Conservation (phyloP, 2,888 invertebrate genomes). For the Idaea biselata region DNA sequence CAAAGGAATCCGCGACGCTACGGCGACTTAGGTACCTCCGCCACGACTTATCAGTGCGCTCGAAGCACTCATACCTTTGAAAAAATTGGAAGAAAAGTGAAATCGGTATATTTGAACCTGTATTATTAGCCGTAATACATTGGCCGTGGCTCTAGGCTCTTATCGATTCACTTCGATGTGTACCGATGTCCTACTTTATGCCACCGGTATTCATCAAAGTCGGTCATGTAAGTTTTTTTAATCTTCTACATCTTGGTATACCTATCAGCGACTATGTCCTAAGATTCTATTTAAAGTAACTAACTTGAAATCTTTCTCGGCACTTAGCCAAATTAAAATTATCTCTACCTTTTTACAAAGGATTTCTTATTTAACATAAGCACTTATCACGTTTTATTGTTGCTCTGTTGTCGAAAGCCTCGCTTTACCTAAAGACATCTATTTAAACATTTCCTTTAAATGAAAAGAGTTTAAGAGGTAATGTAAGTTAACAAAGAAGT, state of each 20-base stretch:
- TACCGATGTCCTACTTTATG: constrained; percentile 28
- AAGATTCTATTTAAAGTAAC: not conserved
- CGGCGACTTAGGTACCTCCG: not conserved
- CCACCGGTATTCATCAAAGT: constrained; percentile 31
- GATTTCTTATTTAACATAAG: not conserved
- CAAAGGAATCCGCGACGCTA: too few relatives aligned
- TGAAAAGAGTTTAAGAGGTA: not conserved
- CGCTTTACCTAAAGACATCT: not conserved
- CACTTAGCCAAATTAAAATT: not conserved
- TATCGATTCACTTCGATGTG: constrained; percentile 31
- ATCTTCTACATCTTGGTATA: constrained; percentile 15
- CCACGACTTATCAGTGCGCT: not conserved
- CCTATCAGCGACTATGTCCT: constrained; percentile 11
- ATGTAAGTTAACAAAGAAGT: constrained; percentile 1
- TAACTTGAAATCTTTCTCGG: not conserved
- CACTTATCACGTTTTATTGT: not conserved
- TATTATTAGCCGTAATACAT: constrained; percentile 13
- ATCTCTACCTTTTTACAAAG: not conserved
- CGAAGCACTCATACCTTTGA: not conserved
- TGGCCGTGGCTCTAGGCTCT: constrained; percentile 18
- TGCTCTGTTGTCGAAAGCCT: not conserved
- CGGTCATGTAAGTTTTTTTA: constrained; percentile 34
- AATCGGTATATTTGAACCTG: not conserved
- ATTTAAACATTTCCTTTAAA: not conserved
- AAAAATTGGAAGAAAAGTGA: not conserved